Evolutionary conservation across 2,797 vertebrate genomes (phyloP), one percentile per base, ranked within the genome.

Genomic region (Acanthiza pusilla): DNA sequence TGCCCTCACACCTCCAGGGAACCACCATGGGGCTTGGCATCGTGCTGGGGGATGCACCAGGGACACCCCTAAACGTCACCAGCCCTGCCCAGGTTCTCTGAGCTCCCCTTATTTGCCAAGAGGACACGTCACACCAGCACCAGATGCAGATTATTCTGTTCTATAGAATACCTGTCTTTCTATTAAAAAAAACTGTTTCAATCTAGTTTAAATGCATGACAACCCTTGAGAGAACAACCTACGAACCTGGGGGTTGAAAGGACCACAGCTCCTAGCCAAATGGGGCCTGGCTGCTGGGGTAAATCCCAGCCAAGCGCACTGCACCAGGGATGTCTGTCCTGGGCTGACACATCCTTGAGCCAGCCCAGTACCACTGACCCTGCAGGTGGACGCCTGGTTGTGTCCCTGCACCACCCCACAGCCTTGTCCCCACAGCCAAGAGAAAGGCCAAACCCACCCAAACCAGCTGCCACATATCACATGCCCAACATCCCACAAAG

Each of bases 41-140:
- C 2, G 0, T 10, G 30, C 55, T 0, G 0, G 25, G 32, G n/a
- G 16, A 8, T 13, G 21, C 61, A 51, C 36, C 36, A 25, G 43
- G n/a, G 42, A 63, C 63, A 60, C 29, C 43, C 30, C n/a, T 11
- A 40, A 47, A 54, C 0, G 0, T 22, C 73, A 91, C 29, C 43
- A 77, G 38, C 54, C 34, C 60, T 66, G 26, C 7, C 16, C 71
- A 45, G 57, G 23, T 42, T 66, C 27, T 48, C 54, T 13, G 27
- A n/a, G 25, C n/a, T 70, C 6, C 8, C n/a, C 21, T 55, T 32
- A n/a, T 43, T 40, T 88, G 47, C 42, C 34, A 47, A 61, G 42
- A 29, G 29, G 9, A 68, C 26, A 13, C 27, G 36, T 66, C 70
- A 55, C 19, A 25, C 14, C 8, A 65, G 54, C 32, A 63, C 17